phyloP scores from a whole-genome alignment of 1,140 invertebrate genomes.

The Microplitis demolitor region DNA sequence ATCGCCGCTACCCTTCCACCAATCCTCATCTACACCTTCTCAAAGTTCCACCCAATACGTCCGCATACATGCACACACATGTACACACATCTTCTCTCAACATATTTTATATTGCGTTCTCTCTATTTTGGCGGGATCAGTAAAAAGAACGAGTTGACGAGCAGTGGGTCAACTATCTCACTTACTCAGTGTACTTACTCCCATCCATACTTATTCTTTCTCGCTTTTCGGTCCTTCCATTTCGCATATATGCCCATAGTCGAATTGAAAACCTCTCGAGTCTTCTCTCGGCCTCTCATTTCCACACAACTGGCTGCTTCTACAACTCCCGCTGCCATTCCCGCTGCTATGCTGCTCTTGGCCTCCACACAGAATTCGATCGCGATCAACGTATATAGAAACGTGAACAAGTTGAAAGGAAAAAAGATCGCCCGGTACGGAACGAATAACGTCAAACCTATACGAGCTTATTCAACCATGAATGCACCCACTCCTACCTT shows the following conservation, averaged over 20 bases:
- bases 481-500: background rate
- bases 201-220: background rate
- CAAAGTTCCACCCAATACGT: background rate
- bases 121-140: constrained; percentile 9
- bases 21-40: background rate
- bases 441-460: constrained; percentile 11
- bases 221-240: background rate
- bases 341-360: background rate
- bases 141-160: constrained; percentile 18
- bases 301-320: background rate
- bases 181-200: background rate
- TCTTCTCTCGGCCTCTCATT: background rate
- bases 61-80: background rate
- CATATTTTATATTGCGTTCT: background rate
- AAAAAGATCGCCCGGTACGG: background rate
- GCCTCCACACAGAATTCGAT: background rate
- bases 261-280: constrained; percentile 18
- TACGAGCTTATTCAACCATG: constrained; percentile 14
- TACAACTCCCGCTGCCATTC: too few species aligned
- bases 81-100: background rate
- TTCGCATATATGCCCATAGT: background rate
- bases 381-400: background rate
- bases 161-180: background rate
- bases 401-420: constrained; percentile 11
- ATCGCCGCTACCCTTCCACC: background rate